Base-by-base conservation (phyloP, 2,797 vertebrate genomes). In the Cuculus canorus region DNA sequence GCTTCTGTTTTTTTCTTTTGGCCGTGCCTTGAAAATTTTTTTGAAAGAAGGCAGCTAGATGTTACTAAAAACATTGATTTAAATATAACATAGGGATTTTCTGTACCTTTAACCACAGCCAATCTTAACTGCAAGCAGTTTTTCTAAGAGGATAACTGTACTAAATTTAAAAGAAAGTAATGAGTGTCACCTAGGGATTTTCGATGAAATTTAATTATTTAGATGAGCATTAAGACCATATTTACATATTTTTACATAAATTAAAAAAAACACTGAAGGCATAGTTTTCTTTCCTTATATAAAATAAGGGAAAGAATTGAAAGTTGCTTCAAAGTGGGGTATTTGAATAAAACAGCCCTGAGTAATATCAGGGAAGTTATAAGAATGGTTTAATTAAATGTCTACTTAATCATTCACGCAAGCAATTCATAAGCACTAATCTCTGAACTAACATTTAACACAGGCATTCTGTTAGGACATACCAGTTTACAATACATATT, bases 321-420 rank as follows among this genome's bases (percentile, higher is more conserved):
- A 94, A 68, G 66, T 71, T 76, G 50, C 79, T 87, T 73, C 82
- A 86, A 92, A 83, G 37, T 10, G 33, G 81, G 50, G 30, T 70
- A 94, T 93, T 93, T 83, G 77, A 94, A 65, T 73, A 92, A 91
- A 95, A 81, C n/a, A 94, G 72, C 90, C 86, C 95, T 96, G 92
- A 93, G 82, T 93, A 95, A 54, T 87, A 94, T 96, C 96, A 96
- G 93, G 95, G 94, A 87, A 82, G 66, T 82, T 73, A 83, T 45
- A 50, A 50, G 85, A 94, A 82, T 65, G 45, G 56, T 95, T 95
- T 88, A 93, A 93, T 86, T 95, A 86, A 88, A 89, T 27, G 53
- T 86, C 80, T 90, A 37, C 76, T 90, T 93, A 73, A 91, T 95
- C 72, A 92, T 79, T 88, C 69, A 84, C 68, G 88, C 88, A 95